phyloP scores from a whole-genome alignment of 2,113 vertebrate species.

The Cyanoderma ruficeps region DNA sequence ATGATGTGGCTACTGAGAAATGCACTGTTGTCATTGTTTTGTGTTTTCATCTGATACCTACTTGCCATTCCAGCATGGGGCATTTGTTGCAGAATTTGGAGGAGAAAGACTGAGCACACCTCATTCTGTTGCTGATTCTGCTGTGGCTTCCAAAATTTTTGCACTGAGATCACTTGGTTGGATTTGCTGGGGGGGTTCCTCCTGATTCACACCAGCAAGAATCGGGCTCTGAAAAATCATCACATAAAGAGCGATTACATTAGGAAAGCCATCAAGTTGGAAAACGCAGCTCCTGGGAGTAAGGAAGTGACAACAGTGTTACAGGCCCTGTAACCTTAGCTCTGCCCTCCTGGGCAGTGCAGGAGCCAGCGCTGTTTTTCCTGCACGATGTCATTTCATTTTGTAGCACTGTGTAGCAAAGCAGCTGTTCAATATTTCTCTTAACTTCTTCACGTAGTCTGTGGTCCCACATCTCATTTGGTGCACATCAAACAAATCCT shows the following conservation, averaged over 20 bases:
- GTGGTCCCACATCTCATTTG: slow-evolving; percentile 62
- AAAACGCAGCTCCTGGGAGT: slow-evolving; percentile 43
- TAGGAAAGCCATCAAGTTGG: slow-evolving; percentile 40
- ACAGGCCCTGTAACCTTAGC: slow-evolving; percentile 39
- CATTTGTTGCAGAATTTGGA: not conserved
- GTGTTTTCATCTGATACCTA: slow-evolving; percentile 15
- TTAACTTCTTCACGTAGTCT: not conserved
- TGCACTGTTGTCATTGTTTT: slow-evolving; percentile 48
- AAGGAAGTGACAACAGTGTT: slow-evolving; percentile 14
- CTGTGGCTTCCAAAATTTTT: not conserved
- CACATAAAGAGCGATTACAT: slow-evolving; percentile 37
- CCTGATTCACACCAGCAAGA: not conserved
- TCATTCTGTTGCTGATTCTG: not conserved
- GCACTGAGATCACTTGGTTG: not conserved
- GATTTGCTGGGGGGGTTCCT: not conserved
- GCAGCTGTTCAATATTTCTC: slow-evolving; percentile 50
- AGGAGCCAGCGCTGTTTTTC: slow-evolving; percentile 23
- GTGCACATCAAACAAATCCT: slow-evolving; percentile 52
- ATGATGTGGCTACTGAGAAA: slow-evolving; percentile 63
- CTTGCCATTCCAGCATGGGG: not conserved
- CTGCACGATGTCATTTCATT: slow-evolving; percentile 57
- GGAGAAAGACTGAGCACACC: not conserved
- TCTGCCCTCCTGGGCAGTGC: slow-evolving; percentile 37
- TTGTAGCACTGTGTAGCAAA: slow-evolving; percentile 19
- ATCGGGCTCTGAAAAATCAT: slow-evolving; percentile 11